Percentiles rank a stretch among this genome's conserved stretches.
Conservation (phyloP, 2,888 invertebrate genomes). For the Hydrotaea cyrtoneurina region DNA sequence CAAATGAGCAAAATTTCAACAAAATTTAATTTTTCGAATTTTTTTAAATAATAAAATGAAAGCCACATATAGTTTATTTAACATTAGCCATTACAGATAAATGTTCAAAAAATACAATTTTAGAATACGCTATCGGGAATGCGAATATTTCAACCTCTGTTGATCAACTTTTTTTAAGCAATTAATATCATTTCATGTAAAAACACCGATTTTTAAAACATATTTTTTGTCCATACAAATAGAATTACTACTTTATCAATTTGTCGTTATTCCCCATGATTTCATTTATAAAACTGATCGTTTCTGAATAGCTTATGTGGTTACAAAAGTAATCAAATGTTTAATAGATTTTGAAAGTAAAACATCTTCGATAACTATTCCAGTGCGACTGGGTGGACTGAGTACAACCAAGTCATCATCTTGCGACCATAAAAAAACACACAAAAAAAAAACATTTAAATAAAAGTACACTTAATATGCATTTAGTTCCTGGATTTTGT, state of each 20-base stretch:
- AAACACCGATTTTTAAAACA: too few relatives aligned
- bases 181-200: too few relatives aligned
- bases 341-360: background rate
- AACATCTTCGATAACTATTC: background rate
- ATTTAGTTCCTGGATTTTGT: conserved; percentile 23
- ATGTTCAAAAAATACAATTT: too few relatives aligned
- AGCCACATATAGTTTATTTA: too few relatives aligned
- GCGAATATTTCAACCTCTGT: too few relatives aligned
- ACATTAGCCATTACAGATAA: too few relatives aligned
- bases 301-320: background rate
- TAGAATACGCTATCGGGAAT: too few relatives aligned
- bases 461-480: background rate
- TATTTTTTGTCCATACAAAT: too few relatives aligned
- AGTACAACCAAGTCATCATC: background rate
- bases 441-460: background rate
- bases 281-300: background rate
- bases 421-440: background rate
- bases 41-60: too few relatives aligned
- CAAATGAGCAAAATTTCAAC: too few relatives aligned
- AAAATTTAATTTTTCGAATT: too few relatives aligned
- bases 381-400: background rate
- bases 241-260: background rate
- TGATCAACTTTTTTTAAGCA: too few relatives aligned
- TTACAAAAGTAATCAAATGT: background rate
- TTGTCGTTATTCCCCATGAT: background rate